Evolutionary conservation across 2,888 invertebrate genomes (phyloP), one percentile per base, ranked within the genome.

Genomic region (Neoaliturus tenellus): DNA sequence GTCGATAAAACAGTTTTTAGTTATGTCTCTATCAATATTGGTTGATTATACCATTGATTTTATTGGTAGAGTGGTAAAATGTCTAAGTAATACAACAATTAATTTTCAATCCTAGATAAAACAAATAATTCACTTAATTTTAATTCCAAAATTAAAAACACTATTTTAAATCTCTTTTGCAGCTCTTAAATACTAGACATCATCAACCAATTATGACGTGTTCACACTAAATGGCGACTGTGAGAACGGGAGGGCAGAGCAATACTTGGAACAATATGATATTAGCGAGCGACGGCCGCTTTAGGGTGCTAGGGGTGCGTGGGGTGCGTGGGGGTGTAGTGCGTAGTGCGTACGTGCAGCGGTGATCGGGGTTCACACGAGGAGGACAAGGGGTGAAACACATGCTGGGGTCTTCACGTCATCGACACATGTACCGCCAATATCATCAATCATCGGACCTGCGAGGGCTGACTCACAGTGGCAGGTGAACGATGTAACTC

Each of bases 351-450:
- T 8, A 31, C 3, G 28, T 62, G 62, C 31, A 62, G 62, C 17
- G 62, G 62, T 20, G 62, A 62, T 62, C 62, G 62, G 62, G 62
- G 62, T 62, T 62, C 62, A 62, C 62, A 62, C 62, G 62, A 62
- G 55, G 4, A 23, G 23, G 25, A n/a, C n/a, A n/a, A n/a, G 55
- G 62, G 62, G 28, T 62, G 62, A n/a, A 69, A 69, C 69, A 69
- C 69, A 69, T 69, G 69, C 39, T 20, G 69, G 69, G 69, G 69
- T 69, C 69, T 39, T 69, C 69, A 69, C 39, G 39, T 69, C 69
- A 39, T 33, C 69, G 39, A 8, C 67, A 67, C 55, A 55, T 23
- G 48, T 14, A 3, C 35, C 2, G 55, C 12, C 62, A 62, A 14
- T 55, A 55, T 62, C 62, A 62, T 62, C 62, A 62, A 28, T 62